Evolutionary conservation across 2,113 vertebrate genomes (phyloP).

Genomic region (Todiramphus chloris): DNA sequence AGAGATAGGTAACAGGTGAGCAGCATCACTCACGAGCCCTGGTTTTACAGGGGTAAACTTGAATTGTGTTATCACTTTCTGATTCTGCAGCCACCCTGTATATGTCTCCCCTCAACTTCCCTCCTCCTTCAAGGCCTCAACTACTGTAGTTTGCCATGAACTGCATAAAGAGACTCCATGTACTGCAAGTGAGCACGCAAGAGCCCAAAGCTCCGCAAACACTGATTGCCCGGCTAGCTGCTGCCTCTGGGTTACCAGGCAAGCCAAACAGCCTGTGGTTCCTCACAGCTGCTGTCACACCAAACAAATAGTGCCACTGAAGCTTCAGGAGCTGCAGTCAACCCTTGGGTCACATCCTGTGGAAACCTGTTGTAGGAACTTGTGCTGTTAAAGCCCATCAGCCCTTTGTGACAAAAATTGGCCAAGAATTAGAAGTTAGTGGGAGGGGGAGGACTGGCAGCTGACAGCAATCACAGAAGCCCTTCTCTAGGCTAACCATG

Average conservation of each 20-base stretch:
- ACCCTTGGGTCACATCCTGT: neutral
- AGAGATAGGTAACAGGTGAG: neutral
- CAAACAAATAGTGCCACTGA: neutral
- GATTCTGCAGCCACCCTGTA: neutral
- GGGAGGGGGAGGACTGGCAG: conserved; percentile 2
- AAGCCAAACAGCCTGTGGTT: neutral
- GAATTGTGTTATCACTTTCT: neutral
- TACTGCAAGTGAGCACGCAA: rapidly evolving
- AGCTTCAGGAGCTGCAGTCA: neutral
- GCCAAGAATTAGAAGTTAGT: neutral
- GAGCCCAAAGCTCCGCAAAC: neutral
- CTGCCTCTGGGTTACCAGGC: neutral
- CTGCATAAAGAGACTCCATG: neutral
- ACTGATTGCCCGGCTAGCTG: rapidly evolving
- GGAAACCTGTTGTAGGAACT: neutral
- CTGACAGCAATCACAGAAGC: conserved; percentile 37
- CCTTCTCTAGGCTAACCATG: conserved; percentile 24
- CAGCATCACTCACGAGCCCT: neutral
- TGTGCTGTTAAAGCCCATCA: neutral
- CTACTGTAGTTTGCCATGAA: neutral
- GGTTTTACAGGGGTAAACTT: neutral
- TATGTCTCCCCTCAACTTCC: neutral
- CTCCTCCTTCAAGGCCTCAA: neutral
- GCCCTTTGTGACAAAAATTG: neutral
- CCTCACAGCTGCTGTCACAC: neutral